Percentiles rank a stretch among this genome's conserved stretches.
These are phyloP conservation scores for Archivesica marissinica DNA, from an alignment of 1,140 invertebrate species.

Conservation along the genomic window DNA sequence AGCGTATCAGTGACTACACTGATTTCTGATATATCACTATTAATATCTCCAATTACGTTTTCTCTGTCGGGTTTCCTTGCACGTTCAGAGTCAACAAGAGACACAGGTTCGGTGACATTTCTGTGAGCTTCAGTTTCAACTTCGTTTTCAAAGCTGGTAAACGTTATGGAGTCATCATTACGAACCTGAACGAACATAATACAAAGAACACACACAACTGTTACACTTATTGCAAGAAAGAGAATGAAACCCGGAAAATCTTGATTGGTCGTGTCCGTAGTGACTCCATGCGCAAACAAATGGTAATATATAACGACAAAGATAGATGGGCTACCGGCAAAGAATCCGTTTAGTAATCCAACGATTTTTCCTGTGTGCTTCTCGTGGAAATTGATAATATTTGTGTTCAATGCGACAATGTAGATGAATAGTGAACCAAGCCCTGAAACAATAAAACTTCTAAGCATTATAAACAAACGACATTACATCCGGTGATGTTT, in stretches of 20 bases:
- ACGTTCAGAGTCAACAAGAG: background rate
- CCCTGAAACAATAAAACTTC: conserved; percentile 57
- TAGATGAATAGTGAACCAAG: conserved; percentile 67
- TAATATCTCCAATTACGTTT: background rate
- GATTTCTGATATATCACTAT: no score
- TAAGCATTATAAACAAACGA: no score
- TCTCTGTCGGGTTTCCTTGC: conserved; percentile 13
- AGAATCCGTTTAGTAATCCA: conserved; percentile 66
- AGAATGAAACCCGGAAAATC: conserved; percentile 62
- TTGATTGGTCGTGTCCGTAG: conserved; percentile 49
- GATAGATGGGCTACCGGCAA: conserved; percentile 64
- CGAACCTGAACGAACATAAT: conserved; percentile 63
- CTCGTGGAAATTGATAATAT: conserved; percentile 65
- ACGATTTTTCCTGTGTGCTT: conserved; percentile 67
- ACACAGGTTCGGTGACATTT: background rate
- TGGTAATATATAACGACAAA: conserved; percentile 62
- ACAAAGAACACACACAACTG: conserved; percentile 59
- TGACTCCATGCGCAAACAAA: conserved; percentile 41
- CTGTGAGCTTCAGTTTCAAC: background rate
- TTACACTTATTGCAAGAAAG: conserved; percentile 62
- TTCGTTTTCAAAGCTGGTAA: background rate
- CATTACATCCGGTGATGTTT: no score
- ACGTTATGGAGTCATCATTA: background rate
- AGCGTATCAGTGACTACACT: no score
- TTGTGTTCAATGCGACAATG: conserved; percentile 69